Evolutionary conservation across 2,888 invertebrate genomes (phyloP).

Genomic region (Cantharis flavilabris): DNA sequence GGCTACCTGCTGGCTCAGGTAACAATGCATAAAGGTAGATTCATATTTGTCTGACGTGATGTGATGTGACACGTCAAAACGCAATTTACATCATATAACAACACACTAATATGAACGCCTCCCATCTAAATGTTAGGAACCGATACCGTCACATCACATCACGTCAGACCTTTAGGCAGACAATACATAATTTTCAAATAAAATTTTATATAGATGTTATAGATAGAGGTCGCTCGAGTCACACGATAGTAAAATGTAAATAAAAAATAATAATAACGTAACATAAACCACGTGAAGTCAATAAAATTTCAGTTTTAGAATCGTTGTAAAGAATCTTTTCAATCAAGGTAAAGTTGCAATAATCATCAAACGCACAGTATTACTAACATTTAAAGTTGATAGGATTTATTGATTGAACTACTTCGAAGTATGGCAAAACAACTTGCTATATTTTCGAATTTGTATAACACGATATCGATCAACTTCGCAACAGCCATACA

Average conservation of each 20-base stretch:
- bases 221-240: neutral
- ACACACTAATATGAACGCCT: too few relatives aligned
- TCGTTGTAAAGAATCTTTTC: neutral
- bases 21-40: too few relatives aligned
- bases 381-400: constrained; percentile 1
- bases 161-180: too few relatives aligned
- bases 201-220: neutral
- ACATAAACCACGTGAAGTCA: neutral
- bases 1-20: too few relatives aligned
- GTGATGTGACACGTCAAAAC: too few relatives aligned
- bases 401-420: constrained; percentile 5
- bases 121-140: too few relatives aligned
- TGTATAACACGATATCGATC: neutral
- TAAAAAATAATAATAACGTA: neutral
- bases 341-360: constrained; percentile 4
- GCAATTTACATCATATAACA: too few relatives aligned
- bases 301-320: neutral
- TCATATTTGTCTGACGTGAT: too few relatives aligned
- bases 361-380: constrained; percentile 5
- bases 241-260: neutral
- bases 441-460: neutral
- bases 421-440: neutral
- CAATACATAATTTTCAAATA: neutral
- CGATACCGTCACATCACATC: too few relatives aligned
- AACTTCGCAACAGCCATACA: neutral